Evolutionary conservation across 2,888 invertebrate species (phyloP), one percentile per base, ranked within the genome.

Genomic region (Rhogogaster chlorosoma): DNA sequence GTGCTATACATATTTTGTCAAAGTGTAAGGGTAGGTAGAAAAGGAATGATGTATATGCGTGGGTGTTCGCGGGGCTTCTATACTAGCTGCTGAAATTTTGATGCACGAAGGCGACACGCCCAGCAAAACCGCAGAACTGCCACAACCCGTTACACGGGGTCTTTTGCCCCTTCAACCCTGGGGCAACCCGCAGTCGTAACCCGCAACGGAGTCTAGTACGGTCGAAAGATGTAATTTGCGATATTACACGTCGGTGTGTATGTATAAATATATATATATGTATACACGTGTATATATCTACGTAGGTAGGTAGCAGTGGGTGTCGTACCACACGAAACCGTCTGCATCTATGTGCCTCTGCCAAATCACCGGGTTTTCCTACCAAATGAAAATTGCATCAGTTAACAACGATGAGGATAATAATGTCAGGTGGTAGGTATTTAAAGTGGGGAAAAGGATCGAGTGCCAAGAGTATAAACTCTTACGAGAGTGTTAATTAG

Each of bases 151-250:
- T 77, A 77, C 45, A 77, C 26, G 49, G 26, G 53, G 53, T 77
- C 38, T 73, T 77, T 38, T 22, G 15, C 57, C 57, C 61, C 80
- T 77, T 77, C 53, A 29, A 18, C 32, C 77, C 29, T 9, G 10
- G 53, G 77, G 77, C 53, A 77, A 53, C 77, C 77, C 32, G 53
- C 29, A 53, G 77, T 77, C 77, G 53, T 77, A 77, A 75, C 49
- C 75, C 49, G 42, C 75, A 45, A 75, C 45, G 75, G 29, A 75
- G 26, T 75, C 75, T 75, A 29, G 45, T 80, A 80, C 80, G 80
- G 80, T 57, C 80, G 61, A 80, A 80, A 80, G 80, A 80, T 80
- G 80, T 80, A 80, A 80, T 80, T 80, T 64, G 80, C 57, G 57
- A 64, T 80, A 80, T 80, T 80, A 80, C 18, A 57, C 18, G 26